Evolutionary conservation across 2,888 invertebrate species (phyloP).

Genomic region (Erebia epiphron): DNA sequence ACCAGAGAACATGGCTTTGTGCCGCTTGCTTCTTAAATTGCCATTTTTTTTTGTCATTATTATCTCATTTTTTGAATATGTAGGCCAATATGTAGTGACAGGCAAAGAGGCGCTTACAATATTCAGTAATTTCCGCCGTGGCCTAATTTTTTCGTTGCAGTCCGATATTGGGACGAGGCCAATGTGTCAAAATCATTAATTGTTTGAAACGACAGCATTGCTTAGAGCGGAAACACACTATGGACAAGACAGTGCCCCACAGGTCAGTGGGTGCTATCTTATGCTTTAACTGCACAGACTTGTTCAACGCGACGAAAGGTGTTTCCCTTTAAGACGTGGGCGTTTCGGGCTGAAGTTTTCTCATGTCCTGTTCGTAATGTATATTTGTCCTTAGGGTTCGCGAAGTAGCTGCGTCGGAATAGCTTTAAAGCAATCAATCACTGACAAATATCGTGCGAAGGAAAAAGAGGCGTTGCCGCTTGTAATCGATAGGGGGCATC

Average conservation of each 20-base stretch:
- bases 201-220: slow-evolving; percentile 19
- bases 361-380: too few relatives aligned
- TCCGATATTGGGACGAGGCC: slow-evolving; percentile 1
- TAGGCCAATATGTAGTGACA: neutral
- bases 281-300: too few relatives aligned
- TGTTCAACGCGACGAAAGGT: too few relatives aligned
- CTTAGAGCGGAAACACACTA: neutral
- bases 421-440: slow-evolving; percentile 26
- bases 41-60: too few relatives aligned
- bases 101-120: neutral
- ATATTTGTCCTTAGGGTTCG: neutral
- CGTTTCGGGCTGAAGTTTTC: too few relatives aligned
- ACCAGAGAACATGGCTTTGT: too few relatives aligned
- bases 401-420: slow-evolving; percentile 14
- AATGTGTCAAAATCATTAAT: slow-evolving; percentile 18
- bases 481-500: slow-evolving; percentile 15
- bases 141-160: neutral
- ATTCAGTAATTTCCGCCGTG: neutral
- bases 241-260: too few relatives aligned
- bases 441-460: slow-evolving; percentile 16
- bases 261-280: too few relatives aligned
- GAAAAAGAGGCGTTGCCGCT: slow-evolving; percentile 19
- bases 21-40: too few relatives aligned
- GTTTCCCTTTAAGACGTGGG: too few relatives aligned
- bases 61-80: too few relatives aligned